A percentile compares a stretch with the other conserved stretches of the same genome.
phyloP scores from a whole-genome alignment of 2,113 vertebrate species.

The Haliaeetus leucogaster region DNA sequence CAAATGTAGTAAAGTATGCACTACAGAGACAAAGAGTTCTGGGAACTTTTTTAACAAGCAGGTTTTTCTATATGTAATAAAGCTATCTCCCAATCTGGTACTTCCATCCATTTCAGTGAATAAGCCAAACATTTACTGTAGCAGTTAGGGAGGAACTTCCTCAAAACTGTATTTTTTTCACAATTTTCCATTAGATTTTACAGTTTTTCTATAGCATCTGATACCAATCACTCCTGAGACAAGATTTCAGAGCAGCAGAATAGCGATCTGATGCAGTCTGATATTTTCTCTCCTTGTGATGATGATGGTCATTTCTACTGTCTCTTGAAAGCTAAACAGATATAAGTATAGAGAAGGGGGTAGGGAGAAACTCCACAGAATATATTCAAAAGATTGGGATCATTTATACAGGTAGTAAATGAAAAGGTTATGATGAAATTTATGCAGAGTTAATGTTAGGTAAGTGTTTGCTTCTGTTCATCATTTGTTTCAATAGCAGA shows the following conservation, averaged over 20 bases:
- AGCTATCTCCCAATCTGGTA: neutral
- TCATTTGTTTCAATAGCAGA: neutral
- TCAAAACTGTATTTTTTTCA: neutral
- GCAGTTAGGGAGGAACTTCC: neutral
- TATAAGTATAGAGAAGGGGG: neutral
- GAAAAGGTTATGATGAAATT: neutral
- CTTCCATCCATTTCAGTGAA: neutral
- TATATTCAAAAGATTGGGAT: neutral
- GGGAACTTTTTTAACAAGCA: neutral
- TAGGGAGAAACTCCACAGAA: neutral
- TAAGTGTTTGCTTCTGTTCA: neutral
- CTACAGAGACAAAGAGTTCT: neutral
- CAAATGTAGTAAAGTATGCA: neutral
- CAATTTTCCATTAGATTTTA: neutral
- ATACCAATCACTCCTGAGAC: neutral
- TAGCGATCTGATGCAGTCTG: neutral
- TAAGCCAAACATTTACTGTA: neutral
- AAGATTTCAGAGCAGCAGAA: neutral
- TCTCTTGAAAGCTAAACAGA: neutral
- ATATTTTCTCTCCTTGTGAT: neutral
- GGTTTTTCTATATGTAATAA: neutral
- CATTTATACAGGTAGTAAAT: neutral
- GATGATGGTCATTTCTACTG: neutral
- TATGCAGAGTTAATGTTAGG: neutral
- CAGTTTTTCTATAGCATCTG: neutral